Conservation (phyloP, 2,888 invertebrate species). For the Lobophora halterata region DNA sequence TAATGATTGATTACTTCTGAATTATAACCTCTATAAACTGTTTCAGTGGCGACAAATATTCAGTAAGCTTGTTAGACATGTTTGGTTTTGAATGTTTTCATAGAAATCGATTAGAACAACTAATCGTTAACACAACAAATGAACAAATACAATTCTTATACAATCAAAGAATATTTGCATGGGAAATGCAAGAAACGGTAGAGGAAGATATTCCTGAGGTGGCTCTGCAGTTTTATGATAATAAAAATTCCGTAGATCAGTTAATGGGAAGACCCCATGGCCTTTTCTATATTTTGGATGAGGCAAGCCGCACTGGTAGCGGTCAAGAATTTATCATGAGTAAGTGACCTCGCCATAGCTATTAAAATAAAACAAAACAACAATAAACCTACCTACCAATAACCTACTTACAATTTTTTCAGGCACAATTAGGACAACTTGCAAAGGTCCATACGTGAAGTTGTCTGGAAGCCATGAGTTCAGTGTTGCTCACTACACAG, state of each 20-base stretch:
- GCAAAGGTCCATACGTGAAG: constrained; percentile 78
- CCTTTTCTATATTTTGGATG: constrained; percentile 91
- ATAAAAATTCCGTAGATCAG: constrained; percentile 92
- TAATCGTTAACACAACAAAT: constrained; percentile 93
- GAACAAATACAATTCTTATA: constrained; percentile 97
- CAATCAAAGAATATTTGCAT: constrained; percentile 94
- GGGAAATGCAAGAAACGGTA: constrained; percentile 91
- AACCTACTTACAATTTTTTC: too few species aligned
- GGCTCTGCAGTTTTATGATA: constrained; percentile 90
- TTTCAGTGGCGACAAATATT: constrained; percentile 91
- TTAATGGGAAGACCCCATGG: constrained; percentile 92
- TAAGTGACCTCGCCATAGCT: constrained; percentile 47
- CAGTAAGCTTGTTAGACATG: constrained; percentile 91
- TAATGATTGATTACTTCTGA: constrained; percentile 8
- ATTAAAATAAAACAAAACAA: background rate
- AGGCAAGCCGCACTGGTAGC: constrained; percentile 88
- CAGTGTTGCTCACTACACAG: constrained; percentile 94
- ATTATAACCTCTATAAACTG: too few species aligned
- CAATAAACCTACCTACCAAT: constrained; percentile 14
- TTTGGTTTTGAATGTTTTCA: constrained; percentile 96
- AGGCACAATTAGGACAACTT: constrained; percentile 80
- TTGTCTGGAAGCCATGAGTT: constrained; percentile 85
- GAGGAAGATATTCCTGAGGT: constrained; percentile 89
- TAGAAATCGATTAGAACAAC: constrained; percentile 91
- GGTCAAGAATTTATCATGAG: constrained; percentile 87